Percentiles rank a stretch among this genome's conserved stretches.
Conservation (phyloP, 2,888 invertebrate genomes). For the Spialia ferax region DNA sequence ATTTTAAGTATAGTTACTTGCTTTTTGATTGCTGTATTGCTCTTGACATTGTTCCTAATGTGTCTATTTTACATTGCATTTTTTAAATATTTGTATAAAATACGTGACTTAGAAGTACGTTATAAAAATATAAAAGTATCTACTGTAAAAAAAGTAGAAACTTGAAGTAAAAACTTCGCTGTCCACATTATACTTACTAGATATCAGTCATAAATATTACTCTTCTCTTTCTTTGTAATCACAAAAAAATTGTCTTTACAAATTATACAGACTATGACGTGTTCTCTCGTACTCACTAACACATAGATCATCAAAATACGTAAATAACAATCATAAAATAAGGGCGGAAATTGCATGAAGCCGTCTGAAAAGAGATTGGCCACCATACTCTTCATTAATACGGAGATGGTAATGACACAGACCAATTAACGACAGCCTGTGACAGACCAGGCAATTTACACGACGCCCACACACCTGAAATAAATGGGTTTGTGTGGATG, state of each 20-base stretch:
- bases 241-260: too few relatives aligned
- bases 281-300: too few relatives aligned
- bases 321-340: too few relatives aligned
- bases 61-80: too few relatives aligned
- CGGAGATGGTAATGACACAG: conserved; percentile 50
- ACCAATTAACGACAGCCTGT: conserved; percentile 53
- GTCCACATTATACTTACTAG: not conserved
- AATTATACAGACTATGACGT: too few relatives aligned
- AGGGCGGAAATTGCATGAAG: conserved; percentile 23
- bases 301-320: not conserved
- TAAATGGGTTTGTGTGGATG: conserved; percentile 14
- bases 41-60: too few relatives aligned
- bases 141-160: not conserved
- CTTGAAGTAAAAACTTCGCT: not conserved
- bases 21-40: not conserved
- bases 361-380: conserved; percentile 25
- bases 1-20: not conserved
- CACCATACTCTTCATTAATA: conserved; percentile 51
- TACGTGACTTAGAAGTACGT: too few relatives aligned
- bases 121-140: too few relatives aligned
- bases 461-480: conserved; percentile 50
- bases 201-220: conserved; percentile 1
- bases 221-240: too few relatives aligned
- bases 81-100: too few relatives aligned
- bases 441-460: conserved; percentile 54